These are phyloP conservation scores for Eubasilissa regina DNA, from an alignment of 1,140 invertebrate species.

Conservation along the genomic window DNA sequence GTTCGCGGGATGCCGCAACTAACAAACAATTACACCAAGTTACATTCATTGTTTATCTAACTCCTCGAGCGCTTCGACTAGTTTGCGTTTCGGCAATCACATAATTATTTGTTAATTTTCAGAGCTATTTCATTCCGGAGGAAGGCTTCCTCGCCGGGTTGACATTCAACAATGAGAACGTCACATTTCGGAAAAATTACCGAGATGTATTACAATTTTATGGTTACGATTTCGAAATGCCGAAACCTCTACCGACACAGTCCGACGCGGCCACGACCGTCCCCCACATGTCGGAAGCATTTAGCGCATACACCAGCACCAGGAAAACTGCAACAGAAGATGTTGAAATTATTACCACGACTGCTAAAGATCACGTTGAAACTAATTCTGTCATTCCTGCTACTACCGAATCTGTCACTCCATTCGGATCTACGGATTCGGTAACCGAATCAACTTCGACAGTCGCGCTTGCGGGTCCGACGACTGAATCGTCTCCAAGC, in stretches of 20 bases:
- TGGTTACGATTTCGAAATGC: conserved; percentile 79
- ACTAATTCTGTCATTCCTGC: not conserved
- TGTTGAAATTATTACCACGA: not conserved
- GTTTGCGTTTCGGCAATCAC: conserved; percentile 11
- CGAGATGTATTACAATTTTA: conserved; percentile 82
- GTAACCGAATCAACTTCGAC: not conserved
- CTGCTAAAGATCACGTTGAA: not conserved
- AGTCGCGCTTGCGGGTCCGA: not conserved
- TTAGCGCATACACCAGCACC: conserved; percentile 1
- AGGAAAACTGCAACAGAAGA: not conserved
- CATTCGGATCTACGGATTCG: not conserved
- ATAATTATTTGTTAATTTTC: conserved; percentile 63
- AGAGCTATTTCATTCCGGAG: conserved; percentile 86
- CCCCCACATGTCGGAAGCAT: conserved; percentile 1
- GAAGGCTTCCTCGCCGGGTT: conserved; percentile 85
- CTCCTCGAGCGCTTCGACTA: not conserved
- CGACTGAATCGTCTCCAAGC: not conserved
- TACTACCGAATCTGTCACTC: not conserved
- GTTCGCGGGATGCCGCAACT: not conserved
- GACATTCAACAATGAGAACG: conserved; percentile 83
- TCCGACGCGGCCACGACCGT: not conserved
- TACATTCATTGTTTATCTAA: conserved; percentile 24
- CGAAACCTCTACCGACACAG: conserved; percentile 48
- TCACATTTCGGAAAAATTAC: conserved; percentile 79
- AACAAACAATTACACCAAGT: not conserved